A percentile compares a stretch with the other conserved stretches of the same genome.
phyloP scores from a whole-genome alignment of 2,113 vertebrate genomes.

The Psilopogon haemacephalus region DNA sequence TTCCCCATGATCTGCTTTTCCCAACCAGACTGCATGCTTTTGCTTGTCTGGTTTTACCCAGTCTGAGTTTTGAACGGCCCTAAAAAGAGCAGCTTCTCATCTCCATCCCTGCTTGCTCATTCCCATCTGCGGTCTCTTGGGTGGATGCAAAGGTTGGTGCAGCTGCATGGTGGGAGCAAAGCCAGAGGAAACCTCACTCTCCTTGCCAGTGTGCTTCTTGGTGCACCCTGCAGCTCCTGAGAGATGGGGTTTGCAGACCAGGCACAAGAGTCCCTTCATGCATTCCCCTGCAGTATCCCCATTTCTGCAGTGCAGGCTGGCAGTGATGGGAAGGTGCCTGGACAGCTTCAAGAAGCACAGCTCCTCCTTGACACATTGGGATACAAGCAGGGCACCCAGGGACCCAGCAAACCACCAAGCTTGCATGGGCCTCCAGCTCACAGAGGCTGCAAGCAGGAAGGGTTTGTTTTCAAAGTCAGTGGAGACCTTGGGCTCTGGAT shows the following conservation, averaged over 20 bases:
- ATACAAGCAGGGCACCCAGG: neutral
- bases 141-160: neutral
- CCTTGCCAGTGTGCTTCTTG: accelerated
- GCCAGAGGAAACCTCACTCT: neutral
- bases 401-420: neutral
- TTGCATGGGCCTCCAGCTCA: neutral
- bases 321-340: neutral
- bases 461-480: neutral
- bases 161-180: neutral
- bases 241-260: neutral
- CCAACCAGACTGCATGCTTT: neutral
- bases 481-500: neutral
- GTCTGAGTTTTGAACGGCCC: neutral
- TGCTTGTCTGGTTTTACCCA: accelerated
- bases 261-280: neutral
- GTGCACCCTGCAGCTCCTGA: neutral
- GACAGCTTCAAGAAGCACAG: neutral
- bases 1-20: neutral
- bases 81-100: neutral
- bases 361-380: accelerated
- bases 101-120: accelerated
- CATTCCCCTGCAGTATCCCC: neutral
- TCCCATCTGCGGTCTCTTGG: neutral
- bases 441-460: neutral
- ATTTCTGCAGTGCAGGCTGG: neutral